These are phyloP conservation scores for Drosophila longiperda DNA, from an alignment of 2,888 invertebrate genomes.

Conservation along the genomic window DNA sequence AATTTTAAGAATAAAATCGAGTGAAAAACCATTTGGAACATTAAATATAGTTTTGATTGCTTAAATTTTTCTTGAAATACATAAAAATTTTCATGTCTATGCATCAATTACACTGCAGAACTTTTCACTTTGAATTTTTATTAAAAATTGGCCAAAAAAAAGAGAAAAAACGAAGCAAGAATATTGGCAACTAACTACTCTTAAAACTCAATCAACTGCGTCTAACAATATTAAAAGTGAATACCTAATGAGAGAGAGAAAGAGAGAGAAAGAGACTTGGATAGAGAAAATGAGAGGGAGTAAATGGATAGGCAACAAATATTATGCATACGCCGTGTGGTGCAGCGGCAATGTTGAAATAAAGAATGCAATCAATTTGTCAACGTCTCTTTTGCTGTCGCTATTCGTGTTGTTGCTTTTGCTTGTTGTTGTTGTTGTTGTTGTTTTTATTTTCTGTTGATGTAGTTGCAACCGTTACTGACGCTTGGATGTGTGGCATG, in stretches of 20 bases:
- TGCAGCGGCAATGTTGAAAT: constrained; percentile 59
- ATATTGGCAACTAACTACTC: constrained; percentile 67
- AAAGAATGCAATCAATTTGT: constrained; percentile 81
- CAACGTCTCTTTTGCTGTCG: constrained; percentile 60
- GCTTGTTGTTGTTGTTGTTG: constrained; percentile 12
- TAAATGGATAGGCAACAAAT: constrained; percentile 11
- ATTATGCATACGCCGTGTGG: constrained; percentile 73
- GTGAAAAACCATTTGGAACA: no score
- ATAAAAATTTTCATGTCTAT: background rate
- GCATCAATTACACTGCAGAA: constrained; percentile 27
- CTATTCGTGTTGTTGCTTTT: constrained; percentile 17
- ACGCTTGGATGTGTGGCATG: constrained; percentile 31
- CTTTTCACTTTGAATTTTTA: constrained; percentile 55
- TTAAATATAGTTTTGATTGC: background rate
- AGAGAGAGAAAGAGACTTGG: background rate
- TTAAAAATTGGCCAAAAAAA: constrained; percentile 46
- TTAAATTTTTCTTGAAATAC: constrained; percentile 39
- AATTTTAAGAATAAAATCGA: background rate
- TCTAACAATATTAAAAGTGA: constrained; percentile 72
- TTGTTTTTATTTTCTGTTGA: constrained; percentile 18
- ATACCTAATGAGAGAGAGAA: background rate
- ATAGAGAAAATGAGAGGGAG: background rate
- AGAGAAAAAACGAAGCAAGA: constrained; percentile 24
- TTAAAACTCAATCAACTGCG: constrained; percentile 79
- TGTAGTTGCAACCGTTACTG: constrained; percentile 33